phyloP scores from a whole-genome alignment of 2,888 invertebrate genomes.

The Conops quadrifasciatus region DNA sequence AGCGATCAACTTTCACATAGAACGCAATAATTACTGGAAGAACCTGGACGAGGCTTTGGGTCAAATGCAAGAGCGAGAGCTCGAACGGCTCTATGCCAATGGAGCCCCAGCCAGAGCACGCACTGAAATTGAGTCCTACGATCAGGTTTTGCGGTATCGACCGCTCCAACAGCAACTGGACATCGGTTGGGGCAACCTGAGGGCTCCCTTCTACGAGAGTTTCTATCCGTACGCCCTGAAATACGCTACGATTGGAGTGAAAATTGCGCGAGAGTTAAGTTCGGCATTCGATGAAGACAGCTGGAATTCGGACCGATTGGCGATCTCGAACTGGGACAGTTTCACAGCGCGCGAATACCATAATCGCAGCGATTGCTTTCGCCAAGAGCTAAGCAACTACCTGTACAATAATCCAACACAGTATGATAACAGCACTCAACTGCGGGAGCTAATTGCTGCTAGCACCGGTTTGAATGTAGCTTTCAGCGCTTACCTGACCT shows the following conservation, averaged over 20 bases:
- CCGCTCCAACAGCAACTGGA: conserved; percentile 53
- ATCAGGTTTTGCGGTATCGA: conserved; percentile 52
- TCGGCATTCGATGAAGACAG: conserved; percentile 56
- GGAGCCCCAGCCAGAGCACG: conserved; percentile 41
- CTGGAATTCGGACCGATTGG: conserved; percentile 53
- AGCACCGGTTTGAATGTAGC: conserved; percentile 56
- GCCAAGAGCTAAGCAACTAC: conserved; percentile 53
- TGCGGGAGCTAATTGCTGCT: conserved; percentile 48
- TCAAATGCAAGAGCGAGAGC: conserved; percentile 43
- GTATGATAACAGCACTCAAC: conserved; percentile 45
- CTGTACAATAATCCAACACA: conserved; percentile 44
- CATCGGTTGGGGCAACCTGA: conserved; percentile 55
- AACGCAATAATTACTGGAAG: conserved; percentile 53
- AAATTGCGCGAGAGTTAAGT: conserved; percentile 51
- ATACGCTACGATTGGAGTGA: conserved; percentile 53
- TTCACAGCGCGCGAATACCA: conserved; percentile 50
- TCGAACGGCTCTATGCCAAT: conserved; percentile 49
- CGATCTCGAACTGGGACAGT: conserved; percentile 53
- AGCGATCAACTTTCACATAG: conserved; percentile 46
- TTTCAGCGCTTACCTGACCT: conserved; percentile 57
- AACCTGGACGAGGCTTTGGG: conserved; percentile 51
- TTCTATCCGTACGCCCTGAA: conserved; percentile 51
- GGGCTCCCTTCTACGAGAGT: conserved; percentile 54
- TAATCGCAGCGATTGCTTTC: conserved; percentile 54
- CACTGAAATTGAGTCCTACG: conserved; percentile 54